These are phyloP conservation scores for Oligia strigilis DNA, from an alignment of 2,888 invertebrate species.

Conservation along the genomic window DNA sequence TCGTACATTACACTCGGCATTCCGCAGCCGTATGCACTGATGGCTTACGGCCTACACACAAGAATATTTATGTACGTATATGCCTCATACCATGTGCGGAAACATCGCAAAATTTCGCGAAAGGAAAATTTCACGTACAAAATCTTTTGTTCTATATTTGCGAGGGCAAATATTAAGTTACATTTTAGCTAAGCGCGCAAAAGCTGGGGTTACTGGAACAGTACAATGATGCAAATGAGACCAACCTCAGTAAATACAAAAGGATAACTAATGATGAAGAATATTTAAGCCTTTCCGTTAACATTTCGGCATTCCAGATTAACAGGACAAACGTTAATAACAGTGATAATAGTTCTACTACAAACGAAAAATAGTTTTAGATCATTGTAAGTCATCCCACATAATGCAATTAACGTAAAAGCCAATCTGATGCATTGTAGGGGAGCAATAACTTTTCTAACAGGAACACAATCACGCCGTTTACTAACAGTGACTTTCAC, in stretches of 20 bases:
- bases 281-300: conserved; percentile 42
- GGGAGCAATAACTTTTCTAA: conserved; percentile 52
- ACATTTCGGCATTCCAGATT: conserved; percentile 24
- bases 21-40: conserved; percentile 37
- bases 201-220: conserved; percentile 42
- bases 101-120: conserved; percentile 38
- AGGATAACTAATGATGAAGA: conserved; percentile 33
- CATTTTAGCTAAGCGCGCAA: conserved; percentile 34
- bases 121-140: conserved; percentile 42
- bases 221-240: conserved; percentile 58
- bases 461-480: conserved; percentile 64
- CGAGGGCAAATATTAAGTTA: conserved; percentile 49
- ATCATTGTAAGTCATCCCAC: no score
- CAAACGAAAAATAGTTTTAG: background rate
- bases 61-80: conserved; percentile 46
- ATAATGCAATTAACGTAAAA: conserved; percentile 35
- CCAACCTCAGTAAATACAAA: conserved; percentile 39
- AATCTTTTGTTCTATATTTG: conserved; percentile 58
- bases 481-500: conserved; percentile 73
- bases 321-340: background rate
- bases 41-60: conserved; percentile 43
- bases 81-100: conserved; percentile 27
- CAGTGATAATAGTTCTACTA: background rate
- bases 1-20: conserved; percentile 49
- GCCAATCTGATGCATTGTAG: conserved; percentile 32